These are phyloP conservation scores for Heteropelma amictum DNA, from an alignment of 2,888 invertebrate genomes.

Conservation along the genomic window DNA sequence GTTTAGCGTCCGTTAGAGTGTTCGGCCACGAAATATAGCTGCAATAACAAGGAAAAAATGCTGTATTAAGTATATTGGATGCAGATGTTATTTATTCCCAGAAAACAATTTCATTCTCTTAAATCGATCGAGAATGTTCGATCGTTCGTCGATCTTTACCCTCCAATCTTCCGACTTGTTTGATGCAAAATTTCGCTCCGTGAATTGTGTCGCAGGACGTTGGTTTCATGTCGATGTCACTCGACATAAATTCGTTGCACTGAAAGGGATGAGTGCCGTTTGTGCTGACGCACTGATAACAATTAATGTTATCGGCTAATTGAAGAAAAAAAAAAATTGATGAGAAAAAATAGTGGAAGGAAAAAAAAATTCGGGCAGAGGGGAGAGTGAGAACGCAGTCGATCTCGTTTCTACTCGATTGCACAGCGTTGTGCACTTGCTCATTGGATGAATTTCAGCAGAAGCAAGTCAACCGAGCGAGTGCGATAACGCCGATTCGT, in stretches of 20 bases:
- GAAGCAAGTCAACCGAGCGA: conserved; percentile 13
- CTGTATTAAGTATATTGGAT: too few species aligned
- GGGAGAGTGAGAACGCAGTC: not conserved
- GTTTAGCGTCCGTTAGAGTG: not conserved
- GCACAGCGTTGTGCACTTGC: not conserved
- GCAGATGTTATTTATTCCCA: too few species aligned
- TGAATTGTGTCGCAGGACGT: conserved; percentile 89
- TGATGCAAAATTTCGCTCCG: conserved; percentile 93
- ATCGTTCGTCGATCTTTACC: conserved; percentile 79
- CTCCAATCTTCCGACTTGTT: conserved; percentile 94
- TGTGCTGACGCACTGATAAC: conserved; percentile 94
- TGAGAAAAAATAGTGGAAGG: conserved; percentile 1
- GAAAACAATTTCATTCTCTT: too few species aligned
- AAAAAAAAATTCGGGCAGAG: not conserved
- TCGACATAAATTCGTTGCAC: conserved; percentile 88
- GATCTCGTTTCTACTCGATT: conserved; percentile 9
- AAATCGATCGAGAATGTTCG: not conserved
- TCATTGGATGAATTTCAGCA: not conserved
- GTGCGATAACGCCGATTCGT: conserved; percentile 19
- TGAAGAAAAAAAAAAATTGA: conserved; percentile 71
- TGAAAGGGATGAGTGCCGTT: conserved; percentile 88
- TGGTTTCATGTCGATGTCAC: conserved; percentile 83
- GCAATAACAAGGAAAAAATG: conserved; percentile 19
- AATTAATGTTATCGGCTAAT: conserved; percentile 84
- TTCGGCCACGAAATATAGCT: not conserved